Percentiles rank a stretch among this genome's conserved stretches.
phyloP scores from a whole-genome alignment of 53 echinoderm and acorn worm genomes.

The Holothuria leucospilota region DNA sequence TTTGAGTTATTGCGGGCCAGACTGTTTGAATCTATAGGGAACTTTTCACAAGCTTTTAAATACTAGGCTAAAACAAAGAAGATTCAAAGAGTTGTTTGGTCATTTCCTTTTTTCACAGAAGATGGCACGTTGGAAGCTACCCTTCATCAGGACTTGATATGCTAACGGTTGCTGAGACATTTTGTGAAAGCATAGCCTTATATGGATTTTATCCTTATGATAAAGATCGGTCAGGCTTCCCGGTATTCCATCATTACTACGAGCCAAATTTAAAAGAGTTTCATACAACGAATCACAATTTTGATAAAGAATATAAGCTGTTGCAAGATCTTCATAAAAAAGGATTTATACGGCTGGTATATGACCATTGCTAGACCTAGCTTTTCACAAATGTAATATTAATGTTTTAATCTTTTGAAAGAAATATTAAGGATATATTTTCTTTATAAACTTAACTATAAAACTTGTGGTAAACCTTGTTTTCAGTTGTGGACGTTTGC shows the following conservation, averaged over 20 bases:
- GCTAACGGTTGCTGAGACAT: conserved; percentile 20
- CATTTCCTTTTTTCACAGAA: not conserved
- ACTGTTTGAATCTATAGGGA: too few relatives aligned
- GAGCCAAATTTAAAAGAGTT: not conserved
- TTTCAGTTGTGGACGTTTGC: too few relatives aligned
- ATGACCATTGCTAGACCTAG: not conserved
- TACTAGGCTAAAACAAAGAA: too few relatives aligned
- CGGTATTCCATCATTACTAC: conserved; percentile 36
- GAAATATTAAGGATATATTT: too few relatives aligned
- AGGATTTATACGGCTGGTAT: not conserved
- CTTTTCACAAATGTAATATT: too few relatives aligned
- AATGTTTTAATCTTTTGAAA: too few relatives aligned
- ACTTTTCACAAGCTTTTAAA: too few relatives aligned
- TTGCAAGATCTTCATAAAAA: not conserved
- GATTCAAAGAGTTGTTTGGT: too few relatives aligned
- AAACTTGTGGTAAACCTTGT: too few relatives aligned
- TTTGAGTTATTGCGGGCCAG: too few relatives aligned
- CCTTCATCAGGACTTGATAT: conserved; percentile 38
- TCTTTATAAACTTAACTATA: too few relatives aligned
- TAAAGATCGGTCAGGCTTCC: conserved; percentile 8
- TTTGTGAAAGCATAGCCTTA: conserved; percentile 33
- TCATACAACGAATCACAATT: not conserved
- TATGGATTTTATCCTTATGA: conserved; percentile 49
- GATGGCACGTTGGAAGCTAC: conserved; percentile 4
- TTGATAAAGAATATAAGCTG: conserved; percentile 21